Base-by-base conservation (phyloP, 2,113 vertebrate species). In the Rafetus swinhoei region DNA sequence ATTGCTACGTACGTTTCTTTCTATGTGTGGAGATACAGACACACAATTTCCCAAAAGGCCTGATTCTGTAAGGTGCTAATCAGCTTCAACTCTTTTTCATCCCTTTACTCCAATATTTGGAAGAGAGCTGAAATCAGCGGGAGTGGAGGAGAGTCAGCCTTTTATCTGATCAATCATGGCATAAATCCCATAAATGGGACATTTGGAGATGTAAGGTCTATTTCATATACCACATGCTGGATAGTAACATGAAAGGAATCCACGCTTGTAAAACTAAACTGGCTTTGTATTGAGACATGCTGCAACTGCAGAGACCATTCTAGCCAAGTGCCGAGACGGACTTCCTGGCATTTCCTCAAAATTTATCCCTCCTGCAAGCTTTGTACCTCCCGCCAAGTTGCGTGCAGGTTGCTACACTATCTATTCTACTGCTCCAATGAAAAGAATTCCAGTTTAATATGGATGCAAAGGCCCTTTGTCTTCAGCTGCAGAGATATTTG, bases 401-500 rank as follows among this genome's bases (percentile, higher is more conserved):
- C 3, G 0, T 57, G 27, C 8, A 25, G 0, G 0, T 89, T 52
- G 53, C 86, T 83, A 57, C 9, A 1, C 52, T 83, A 2, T 57
- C 55, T 50, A 94, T 95, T 85, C 76, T 0, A 0, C 91, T 85
- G 86, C 92, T 86, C 77, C 88, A 65, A 84, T 77, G 91, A 90
- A 88, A 84, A 91, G 86, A 94, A 59, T 59, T 59, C 57, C 10
- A 59, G 57, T 62, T 62, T 29, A 62, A 62, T 29, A 62, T 62
- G 59, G 25, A 62, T 62, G 59, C 59, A 62, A 81, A 65, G 81
- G 24, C 7, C 55, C 81, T 81, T 83, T 92, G 82, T 32, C 12
- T 80, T 54, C 60, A 21, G 7, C 16, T 10, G 29, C 56, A 85
- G 39, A 45, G 19, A 22, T 85, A 21, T 84, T 72, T 87, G 14